Evolutionary conservation across 2,888 invertebrate genomes (phyloP).

Genomic region (Drosophila eohydei): DNA sequence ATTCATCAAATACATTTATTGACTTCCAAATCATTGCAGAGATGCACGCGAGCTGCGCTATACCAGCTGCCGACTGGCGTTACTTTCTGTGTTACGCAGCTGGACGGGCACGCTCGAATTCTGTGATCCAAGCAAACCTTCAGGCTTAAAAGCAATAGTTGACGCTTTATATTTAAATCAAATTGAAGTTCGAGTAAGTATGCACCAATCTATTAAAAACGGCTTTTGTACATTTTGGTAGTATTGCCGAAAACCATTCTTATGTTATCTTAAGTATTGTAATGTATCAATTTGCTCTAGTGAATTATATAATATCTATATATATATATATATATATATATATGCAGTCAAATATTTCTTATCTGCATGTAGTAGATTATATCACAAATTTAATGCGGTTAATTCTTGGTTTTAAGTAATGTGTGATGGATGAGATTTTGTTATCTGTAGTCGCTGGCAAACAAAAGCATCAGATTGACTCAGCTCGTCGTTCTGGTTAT

Average conservation of each 20-base stretch:
- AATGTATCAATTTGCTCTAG: no score
- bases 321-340: no score
- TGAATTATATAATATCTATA: background rate
- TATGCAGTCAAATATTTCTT: background rate
- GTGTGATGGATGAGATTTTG: background rate
- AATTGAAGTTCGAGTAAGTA: constrained; percentile 93
- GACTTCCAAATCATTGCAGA: constrained; percentile 81
- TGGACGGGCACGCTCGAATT: constrained; percentile 96
- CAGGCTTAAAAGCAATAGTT: constrained; percentile 91
- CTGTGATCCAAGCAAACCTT: constrained; percentile 91
- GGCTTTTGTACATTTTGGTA: no score
- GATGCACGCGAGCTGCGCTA: constrained; percentile 93
- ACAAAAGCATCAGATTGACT: background rate
- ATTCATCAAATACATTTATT: background rate
- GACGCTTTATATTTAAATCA: constrained; percentile 94
- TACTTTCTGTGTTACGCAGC: constrained; percentile 93
- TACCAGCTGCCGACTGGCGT: constrained; percentile 92
- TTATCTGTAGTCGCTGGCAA: background rate
- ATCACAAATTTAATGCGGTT: background rate
- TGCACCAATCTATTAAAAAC: background rate
- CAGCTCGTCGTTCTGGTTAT: background rate
- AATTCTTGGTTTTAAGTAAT: background rate
- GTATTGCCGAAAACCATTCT: no score
- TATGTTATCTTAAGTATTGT: no score
- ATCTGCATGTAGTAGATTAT: background rate